Evolutionary conservation across 1,140 invertebrate genomes (phyloP).

Genomic region (Sminthurides bifidus): DNA sequence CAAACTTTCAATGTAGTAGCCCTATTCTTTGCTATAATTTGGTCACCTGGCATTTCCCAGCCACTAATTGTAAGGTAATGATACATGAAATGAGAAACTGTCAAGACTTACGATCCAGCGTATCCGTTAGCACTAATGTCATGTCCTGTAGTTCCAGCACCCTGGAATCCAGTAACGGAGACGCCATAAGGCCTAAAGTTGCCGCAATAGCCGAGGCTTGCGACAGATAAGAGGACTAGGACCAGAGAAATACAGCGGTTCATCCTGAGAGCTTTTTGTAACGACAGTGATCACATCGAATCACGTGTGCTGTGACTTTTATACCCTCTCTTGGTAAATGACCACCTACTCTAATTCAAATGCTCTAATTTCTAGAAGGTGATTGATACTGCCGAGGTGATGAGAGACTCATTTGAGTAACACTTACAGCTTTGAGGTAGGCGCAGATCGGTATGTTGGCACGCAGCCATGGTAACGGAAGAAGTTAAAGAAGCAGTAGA

Average conservation of each 20-base stretch:
- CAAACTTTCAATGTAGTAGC: not conserved
- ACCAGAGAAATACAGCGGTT: too few relatives aligned
- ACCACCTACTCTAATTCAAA: not conserved
- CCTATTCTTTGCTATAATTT: not conserved
- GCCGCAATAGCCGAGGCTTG: not conserved
- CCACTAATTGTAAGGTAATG: not conserved
- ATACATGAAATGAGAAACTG: not conserved
- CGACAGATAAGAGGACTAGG: not conserved
- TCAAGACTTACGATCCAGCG: slow-evolving; percentile 23
- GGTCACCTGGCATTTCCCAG: not conserved
- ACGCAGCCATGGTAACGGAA: too few relatives aligned
- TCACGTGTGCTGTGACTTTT: too few relatives aligned
- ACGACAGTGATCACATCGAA: too few relatives aligned
- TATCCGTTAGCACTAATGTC: slow-evolving; percentile 24
- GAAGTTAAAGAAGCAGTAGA: too few relatives aligned
- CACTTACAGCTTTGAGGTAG: too few relatives aligned
- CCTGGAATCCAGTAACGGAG: slow-evolving; percentile 13
- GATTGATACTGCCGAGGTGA: too few relatives aligned
- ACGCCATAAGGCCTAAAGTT: slow-evolving; percentile 14
- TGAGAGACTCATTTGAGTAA: too few relatives aligned
- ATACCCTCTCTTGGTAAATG: not conserved
- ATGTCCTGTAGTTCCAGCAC: slow-evolving; percentile 14
- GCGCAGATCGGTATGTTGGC: too few relatives aligned
- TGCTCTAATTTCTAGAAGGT: too few relatives aligned
- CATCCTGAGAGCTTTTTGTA: too few relatives aligned